Evolutionary conservation across 2,113 vertebrate species (phyloP).

Genomic region (Cheilinus undulatus): DNA sequence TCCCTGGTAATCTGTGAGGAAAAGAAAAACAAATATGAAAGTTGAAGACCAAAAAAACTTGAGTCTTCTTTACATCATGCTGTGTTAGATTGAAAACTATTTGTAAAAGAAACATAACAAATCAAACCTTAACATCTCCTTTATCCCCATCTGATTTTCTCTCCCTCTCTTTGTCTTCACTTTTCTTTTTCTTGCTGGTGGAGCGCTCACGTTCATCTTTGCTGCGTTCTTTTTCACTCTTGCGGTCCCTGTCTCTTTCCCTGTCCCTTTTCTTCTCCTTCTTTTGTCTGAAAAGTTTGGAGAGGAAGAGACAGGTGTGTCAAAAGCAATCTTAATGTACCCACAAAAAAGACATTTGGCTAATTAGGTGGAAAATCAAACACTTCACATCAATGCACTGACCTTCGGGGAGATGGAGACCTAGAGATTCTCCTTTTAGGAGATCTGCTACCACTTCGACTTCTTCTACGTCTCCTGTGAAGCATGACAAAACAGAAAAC

Average conservation of each 20-base stretch:
- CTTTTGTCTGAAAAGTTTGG: conserved; percentile 87
- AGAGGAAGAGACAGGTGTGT: not conserved
- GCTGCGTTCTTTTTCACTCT: conserved; percentile 82
- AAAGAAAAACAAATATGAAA: not conserved
- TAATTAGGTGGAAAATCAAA: not conserved
- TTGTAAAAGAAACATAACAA: too few species aligned
- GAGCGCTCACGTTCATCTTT: conserved; percentile 90
- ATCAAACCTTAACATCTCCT: conserved; percentile 94
- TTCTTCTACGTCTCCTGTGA: conserved; percentile 85
- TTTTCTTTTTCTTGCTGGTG: conserved; percentile 93
- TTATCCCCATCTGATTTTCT: conserved; percentile 93
- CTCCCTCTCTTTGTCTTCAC: conserved; percentile 94
- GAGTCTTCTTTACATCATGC: too few species aligned
- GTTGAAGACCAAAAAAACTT: not conserved
- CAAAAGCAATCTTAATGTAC: not conserved
- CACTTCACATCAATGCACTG: conserved; percentile 32
- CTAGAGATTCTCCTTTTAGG: conserved; percentile 90
- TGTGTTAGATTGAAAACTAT: too few species aligned
- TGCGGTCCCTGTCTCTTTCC: conserved; percentile 87
- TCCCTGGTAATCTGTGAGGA: conserved; percentile 91
- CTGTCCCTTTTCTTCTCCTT: conserved; percentile 98
- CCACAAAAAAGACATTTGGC: not conserved
- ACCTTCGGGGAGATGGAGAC: conserved; percentile 93
- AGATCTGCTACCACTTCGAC: conserved; percentile 86
- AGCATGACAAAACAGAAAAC: not conserved